Conservation (phyloP, 2,797 vertebrate species). For the Etheostoma perlongum region DNA sequence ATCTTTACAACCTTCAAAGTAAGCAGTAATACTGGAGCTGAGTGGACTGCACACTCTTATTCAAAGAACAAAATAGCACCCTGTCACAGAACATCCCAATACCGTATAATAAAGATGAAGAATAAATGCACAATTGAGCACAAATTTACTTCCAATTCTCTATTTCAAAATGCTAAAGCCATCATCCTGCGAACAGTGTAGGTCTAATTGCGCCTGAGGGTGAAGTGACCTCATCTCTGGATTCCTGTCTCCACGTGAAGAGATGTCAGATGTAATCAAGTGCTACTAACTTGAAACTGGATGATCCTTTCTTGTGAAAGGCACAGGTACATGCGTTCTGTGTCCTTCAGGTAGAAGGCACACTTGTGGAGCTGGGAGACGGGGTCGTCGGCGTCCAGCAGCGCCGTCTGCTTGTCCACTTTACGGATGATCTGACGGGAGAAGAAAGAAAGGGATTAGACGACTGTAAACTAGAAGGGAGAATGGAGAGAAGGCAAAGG, state of each 20-base stretch:
- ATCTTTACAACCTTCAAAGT: background rate
- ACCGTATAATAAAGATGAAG: background rate
- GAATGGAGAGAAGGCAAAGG: background rate
- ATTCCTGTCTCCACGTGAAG: too few relatives aligned
- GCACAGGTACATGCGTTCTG: slow-evolving; percentile 99
- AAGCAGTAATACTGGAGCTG: too few relatives aligned
- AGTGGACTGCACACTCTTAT: too few relatives aligned
- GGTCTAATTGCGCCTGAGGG: background rate
- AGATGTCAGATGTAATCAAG: too few relatives aligned
- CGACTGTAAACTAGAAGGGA: background rate
- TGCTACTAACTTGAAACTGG: slow-evolving; percentile 94
- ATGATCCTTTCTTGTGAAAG: slow-evolving; percentile 99
- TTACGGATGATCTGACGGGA: slow-evolving; percentile 94
- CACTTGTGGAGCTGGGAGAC: slow-evolving; percentile 99
- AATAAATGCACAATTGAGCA: background rate
- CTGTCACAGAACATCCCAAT: too few relatives aligned
- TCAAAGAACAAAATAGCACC: too few relatives aligned
- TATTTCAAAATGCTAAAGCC: background rate
- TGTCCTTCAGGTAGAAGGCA: slow-evolving; percentile 99
- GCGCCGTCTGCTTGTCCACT: slow-evolving; percentile 98
- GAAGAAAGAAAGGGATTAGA: background rate
- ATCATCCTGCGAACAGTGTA: background rate
- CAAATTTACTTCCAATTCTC: background rate
- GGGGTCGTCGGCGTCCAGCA: slow-evolving; percentile 97
- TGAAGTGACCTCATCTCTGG: background rate